Percentiles rank a stretch among this genome's conserved stretches.
Evolutionary conservation across 2,888 invertebrate genomes (phyloP).

Genomic region (Spatulosminthurus flaviceps): DNA sequence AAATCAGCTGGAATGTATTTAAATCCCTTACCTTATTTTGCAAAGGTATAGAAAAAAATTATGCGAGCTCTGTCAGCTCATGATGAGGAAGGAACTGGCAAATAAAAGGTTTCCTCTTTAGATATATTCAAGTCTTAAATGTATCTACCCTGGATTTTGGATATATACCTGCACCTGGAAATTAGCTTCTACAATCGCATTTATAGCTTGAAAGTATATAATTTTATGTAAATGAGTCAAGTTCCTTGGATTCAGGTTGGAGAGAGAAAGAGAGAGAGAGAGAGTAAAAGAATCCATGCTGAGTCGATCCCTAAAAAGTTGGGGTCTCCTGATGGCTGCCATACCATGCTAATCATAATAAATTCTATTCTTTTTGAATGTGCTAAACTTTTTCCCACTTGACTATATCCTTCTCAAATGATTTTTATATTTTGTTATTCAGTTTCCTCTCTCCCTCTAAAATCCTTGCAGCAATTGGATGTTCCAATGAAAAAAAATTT

Average conservation of each 20-base stretch:
- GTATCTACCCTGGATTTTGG: neutral
- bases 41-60: constrained; percentile 30
- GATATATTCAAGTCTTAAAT: neutral
- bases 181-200: too few species aligned
- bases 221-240: too few species aligned
- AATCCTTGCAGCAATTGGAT: too few species aligned
- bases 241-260: too few species aligned
- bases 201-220: too few species aligned
- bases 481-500: too few species aligned
- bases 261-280: neutral
- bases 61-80: constrained; percentile 32
- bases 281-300: constrained; percentile 25
- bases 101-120: constrained; percentile 30
- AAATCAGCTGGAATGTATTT: neutral
- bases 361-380: constrained; percentile 27
- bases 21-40: constrained; percentile 5
- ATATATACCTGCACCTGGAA: too few species aligned
- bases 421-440: too few species aligned
- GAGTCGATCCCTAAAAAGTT: constrained; percentile 37
- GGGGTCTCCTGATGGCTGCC: constrained; percentile 20
- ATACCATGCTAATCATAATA: constrained; percentile 36
- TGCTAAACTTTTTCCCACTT: neutral
- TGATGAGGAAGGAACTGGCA: constrained; percentile 35
- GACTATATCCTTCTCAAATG: too few species aligned
- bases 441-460: too few species aligned